Conservation (phyloP, 2,797 vertebrate species). For the Hylomyscus alleni region DNA sequence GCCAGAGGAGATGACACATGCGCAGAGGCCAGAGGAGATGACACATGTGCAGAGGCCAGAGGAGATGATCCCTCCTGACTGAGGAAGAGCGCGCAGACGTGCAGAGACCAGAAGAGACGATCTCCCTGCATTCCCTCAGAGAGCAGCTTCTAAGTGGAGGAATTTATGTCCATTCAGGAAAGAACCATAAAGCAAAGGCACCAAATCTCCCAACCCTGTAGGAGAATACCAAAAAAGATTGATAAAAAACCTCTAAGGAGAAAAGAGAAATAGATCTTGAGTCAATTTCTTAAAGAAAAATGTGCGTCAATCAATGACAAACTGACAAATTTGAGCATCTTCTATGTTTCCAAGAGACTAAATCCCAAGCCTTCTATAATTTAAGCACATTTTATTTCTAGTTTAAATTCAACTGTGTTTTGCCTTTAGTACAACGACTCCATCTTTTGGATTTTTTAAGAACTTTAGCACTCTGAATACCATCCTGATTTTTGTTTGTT, state of each 20-base stretch:
- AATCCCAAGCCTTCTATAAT: constrained; percentile 31
- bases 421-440: neutral
- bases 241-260: constrained; percentile 53
- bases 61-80: neutral
- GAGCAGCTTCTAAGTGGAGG: constrained; percentile 45
- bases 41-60: neutral
- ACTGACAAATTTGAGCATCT: constrained; percentile 13
- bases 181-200: constrained; percentile 63
- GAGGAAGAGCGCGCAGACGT: constrained; percentile 15
- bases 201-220: constrained; percentile 51
- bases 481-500: neutral
- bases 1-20: too few species aligned
- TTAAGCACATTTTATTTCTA: constrained; percentile 49
- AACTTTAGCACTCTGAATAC: neutral
- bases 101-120: constrained; percentile 51
- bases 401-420: constrained; percentile 48
- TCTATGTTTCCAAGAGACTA: constrained; percentile 55
- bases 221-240: constrained; percentile 62
- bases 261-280: constrained; percentile 65
- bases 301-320: constrained; percentile 34
- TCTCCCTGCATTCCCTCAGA: constrained; percentile 39
- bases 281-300: constrained; percentile 48
- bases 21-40: too few species aligned
- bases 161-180: constrained; percentile 65
- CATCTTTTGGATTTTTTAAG: neutral